These are phyloP conservation scores for Morone saxatilis DNA, from an alignment of 2,113 vertebrate genomes.

Conservation along the genomic window DNA sequence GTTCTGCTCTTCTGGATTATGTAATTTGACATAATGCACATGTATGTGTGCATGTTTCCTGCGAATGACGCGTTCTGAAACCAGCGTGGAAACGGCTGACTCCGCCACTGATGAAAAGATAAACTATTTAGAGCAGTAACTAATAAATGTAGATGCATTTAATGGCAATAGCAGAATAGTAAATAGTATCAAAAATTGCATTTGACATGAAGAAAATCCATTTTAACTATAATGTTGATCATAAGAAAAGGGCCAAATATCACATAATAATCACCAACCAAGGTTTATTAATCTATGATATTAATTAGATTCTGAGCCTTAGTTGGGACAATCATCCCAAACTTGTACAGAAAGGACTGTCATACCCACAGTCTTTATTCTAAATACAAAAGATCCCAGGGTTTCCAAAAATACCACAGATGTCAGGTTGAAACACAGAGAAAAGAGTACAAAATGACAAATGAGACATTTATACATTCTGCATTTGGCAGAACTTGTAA, in stretches of 20 bases:
- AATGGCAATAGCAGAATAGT: background rate
- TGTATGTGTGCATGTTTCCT: background rate
- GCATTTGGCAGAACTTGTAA: background rate
- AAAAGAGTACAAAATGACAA: background rate
- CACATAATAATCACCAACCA: background rate
- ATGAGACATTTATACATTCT: background rate
- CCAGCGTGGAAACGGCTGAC: background rate
- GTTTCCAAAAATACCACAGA: slow-evolving; percentile 5
- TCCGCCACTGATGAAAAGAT: background rate
- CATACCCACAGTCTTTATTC: background rate
- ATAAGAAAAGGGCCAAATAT: background rate
- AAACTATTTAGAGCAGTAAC: background rate
- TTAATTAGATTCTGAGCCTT: background rate
- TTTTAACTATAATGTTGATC: background rate
- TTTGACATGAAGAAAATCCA: background rate
- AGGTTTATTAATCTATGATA: background rate
- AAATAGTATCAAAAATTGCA: background rate
- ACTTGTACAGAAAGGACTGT: background rate
- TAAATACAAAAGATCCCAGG: background rate
- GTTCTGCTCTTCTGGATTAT: background rate
- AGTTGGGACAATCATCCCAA: background rate
- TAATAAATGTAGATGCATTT: background rate
- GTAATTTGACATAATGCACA: background rate
- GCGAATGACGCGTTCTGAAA: background rate
- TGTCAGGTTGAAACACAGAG: background rate